A percentile compares a stretch with the other conserved stretches of the same genome.
Conservation (phyloP, 2,797 vertebrate genomes). For the Sebastes goodei region DNA sequence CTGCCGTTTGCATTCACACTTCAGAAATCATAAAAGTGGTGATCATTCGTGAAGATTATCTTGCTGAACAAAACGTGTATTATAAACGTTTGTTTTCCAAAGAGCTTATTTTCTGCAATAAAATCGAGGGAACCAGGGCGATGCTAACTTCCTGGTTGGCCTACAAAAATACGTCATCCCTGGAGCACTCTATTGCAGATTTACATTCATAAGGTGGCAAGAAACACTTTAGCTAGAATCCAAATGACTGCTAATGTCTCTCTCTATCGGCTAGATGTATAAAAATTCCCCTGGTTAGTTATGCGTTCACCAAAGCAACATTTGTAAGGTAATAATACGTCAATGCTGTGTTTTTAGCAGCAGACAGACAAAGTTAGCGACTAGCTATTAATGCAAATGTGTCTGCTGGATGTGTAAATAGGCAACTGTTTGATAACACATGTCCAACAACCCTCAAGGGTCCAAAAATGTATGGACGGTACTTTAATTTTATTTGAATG, state of each 20-base stretch:
- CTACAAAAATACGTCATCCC: no score
- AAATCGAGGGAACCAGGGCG: no score
- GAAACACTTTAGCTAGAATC: not conserved
- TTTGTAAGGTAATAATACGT: no score
- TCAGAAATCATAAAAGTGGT: no score
- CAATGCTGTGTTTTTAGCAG: not conserved
- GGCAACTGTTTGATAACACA: not conserved
- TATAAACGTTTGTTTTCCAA: no score
- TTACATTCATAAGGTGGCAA: not conserved
- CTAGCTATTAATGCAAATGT: not conserved
- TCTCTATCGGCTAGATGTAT: not conserved
- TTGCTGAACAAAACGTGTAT: no score
- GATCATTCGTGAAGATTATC: no score
- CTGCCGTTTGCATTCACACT: no score
- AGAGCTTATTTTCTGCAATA: no score
- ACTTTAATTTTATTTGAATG: not conserved
- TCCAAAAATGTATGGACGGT: not conserved
- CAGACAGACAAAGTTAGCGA: not conserved
- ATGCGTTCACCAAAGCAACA: not conserved
- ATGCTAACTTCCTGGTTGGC: no score
- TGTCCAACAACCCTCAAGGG: no score
- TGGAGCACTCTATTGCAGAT: no score
- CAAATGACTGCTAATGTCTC: not conserved
- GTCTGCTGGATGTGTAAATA: not conserved
- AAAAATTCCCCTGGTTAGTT: not conserved